A percentile compares a stretch with the other conserved stretches of the same genome.
These are phyloP conservation scores for Pteronura brasiliensis DNA, from an alignment of 2,113 vertebrate genomes.

Conservation along the genomic window DNA sequence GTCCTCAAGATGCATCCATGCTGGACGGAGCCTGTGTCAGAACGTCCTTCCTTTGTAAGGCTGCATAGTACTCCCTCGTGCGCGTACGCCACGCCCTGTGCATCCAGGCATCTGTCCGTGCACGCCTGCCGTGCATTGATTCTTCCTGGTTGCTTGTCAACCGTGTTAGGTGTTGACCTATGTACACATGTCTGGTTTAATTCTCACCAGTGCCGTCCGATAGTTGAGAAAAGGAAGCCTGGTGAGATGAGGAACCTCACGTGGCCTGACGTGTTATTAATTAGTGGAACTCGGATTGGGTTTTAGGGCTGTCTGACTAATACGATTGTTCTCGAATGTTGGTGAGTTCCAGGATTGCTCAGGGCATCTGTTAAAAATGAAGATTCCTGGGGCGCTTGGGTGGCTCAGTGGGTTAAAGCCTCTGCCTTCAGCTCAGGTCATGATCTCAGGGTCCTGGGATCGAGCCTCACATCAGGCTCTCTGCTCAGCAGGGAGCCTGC, in stretches of 20 bases:
- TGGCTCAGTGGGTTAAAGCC: no score
- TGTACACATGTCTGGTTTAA: not conserved
- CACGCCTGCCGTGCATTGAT: not conserved
- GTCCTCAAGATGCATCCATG: not conserved
- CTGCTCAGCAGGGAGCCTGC: no score
- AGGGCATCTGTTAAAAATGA: not conserved
- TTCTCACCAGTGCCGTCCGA: not conserved
- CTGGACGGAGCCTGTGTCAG: not conserved
- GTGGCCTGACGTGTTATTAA: not conserved
- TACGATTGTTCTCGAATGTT: not conserved
- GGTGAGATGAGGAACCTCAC: not conserved
- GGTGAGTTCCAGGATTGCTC: not conserved
- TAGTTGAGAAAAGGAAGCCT: not conserved
- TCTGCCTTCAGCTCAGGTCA: no score
- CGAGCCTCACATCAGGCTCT: no score
- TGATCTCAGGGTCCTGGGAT: no score
- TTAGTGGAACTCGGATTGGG: not conserved
- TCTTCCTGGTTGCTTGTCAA: not conserved
- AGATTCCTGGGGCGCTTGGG: not conserved
- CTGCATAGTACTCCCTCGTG: not conserved
- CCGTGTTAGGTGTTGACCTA: not conserved
- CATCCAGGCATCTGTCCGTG: not conserved
- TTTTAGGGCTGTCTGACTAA: not conserved
- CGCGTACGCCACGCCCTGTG: rapidly evolving
- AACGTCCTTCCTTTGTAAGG: not conserved